Evolutionary conservation across 1,140 invertebrate species (phyloP).

Genomic region (Centruroides sculpturatus): DNA sequence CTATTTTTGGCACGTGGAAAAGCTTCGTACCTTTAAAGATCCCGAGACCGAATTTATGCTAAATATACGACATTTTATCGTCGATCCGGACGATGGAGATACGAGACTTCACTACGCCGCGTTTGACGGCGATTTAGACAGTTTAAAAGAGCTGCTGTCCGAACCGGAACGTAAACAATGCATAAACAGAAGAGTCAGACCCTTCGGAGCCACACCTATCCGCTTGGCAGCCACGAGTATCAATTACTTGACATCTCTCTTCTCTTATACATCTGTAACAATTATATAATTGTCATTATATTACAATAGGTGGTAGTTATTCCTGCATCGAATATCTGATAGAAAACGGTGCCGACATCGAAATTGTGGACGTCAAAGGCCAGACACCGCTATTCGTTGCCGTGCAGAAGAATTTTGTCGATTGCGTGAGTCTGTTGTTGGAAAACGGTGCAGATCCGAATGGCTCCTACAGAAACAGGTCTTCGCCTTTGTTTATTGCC

Average conservation of each 20-base stretch:
- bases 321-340: conserved; percentile 20
- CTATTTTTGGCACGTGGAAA: no score
- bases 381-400: conserved; percentile 25
- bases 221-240: conserved; percentile 21
- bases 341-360: conserved; percentile 18
- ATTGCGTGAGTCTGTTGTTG: conserved; percentile 12
- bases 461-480: conserved; percentile 11
- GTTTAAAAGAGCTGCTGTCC: neutral
- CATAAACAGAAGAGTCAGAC: conserved; percentile 14
- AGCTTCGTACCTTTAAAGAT: neutral
- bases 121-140: conserved; percentile 6
- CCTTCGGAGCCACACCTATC: conserved; percentile 17
- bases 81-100: conserved; percentile 14
- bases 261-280: no score
- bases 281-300: neutral
- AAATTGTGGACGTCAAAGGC: conserved; percentile 23
- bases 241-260: no score
- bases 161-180: neutral
- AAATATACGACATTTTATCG: conserved; percentile 1
- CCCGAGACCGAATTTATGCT: neutral
- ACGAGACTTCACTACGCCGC: conserved; percentile 13
- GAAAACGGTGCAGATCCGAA: conserved; percentile 17
- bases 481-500: no score
- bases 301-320: conserved; percentile 19
- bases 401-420: conserved; percentile 20